Evolutionary conservation across 2,888 invertebrate species (phyloP).

Genomic region (Tricholauxania praeusta): DNA sequence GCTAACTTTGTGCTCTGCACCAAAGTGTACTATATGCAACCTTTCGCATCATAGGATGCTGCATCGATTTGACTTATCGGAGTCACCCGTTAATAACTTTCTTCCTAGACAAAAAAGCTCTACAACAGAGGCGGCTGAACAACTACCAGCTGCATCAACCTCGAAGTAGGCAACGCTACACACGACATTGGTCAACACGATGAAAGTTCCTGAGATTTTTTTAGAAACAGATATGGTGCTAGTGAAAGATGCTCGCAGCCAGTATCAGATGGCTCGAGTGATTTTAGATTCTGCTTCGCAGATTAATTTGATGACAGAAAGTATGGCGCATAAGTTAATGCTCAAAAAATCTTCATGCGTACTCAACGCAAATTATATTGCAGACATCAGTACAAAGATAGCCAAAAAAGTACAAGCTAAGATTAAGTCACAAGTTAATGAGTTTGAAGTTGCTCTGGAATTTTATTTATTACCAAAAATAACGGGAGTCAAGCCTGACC

Average conservation of each 20-base stretch:
- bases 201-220: constrained; percentile 27
- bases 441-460: constrained; percentile 18
- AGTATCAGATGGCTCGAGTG: constrained; percentile 27
- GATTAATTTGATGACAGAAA: too few relatives aligned
- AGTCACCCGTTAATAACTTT: background rate
- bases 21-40: background rate
- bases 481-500: too few relatives aligned
- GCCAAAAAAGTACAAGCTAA: constrained; percentile 17
- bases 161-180: background rate
- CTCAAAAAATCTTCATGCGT: constrained; percentile 25
- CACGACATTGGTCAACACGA: background rate
- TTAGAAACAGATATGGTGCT: constrained; percentile 32
- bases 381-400: constrained; percentile 22
- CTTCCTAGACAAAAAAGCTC: background rate
- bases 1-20: background rate
- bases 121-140: background rate
- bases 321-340: too few relatives aligned
- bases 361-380: constrained; percentile 22
- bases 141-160: background rate
- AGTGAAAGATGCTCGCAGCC: constrained; percentile 29
- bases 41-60: constrained; percentile 1
- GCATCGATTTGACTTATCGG: background rate
- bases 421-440: constrained; percentile 29
- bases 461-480: too few relatives aligned
- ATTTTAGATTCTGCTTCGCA: constrained; percentile 36